Evolutionary conservation across 1,140 invertebrate genomes (phyloP).

Genomic region (Leptinotarsa lineolata): DNA sequence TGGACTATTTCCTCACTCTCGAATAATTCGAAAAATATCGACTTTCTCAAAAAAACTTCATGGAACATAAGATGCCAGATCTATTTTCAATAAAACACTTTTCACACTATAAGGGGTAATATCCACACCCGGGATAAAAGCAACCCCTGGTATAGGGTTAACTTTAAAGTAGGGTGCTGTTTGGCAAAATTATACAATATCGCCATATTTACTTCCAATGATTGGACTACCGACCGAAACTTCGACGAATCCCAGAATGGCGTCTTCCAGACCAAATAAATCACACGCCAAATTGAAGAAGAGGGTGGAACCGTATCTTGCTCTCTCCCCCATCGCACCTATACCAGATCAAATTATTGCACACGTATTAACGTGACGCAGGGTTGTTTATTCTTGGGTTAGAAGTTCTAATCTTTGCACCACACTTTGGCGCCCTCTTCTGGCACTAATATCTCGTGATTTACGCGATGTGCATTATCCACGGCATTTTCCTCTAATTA

Average conservation of each 20-base stretch:
- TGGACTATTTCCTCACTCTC: no score
- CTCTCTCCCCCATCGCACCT: not conserved
- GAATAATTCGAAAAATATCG: no score
- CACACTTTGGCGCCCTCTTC: not conserved
- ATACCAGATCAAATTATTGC: not conserved
- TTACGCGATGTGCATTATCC: constrained; percentile 2
- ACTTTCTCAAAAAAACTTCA: no score
- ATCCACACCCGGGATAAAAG: no score
- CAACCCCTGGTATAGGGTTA: no score
- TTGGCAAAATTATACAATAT: no score
- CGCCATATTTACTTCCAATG: no score
- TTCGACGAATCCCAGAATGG: not conserved
- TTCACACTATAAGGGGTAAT: no score
- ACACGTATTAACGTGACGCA: not conserved
- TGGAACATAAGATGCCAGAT: no score
- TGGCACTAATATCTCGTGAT: constrained; percentile 1
- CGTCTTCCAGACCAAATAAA: not conserved
- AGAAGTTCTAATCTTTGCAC: not conserved
- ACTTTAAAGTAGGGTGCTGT: no score
- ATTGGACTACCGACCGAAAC: not conserved
- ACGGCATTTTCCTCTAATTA: not conserved
- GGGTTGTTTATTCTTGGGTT: constrained; percentile 8
- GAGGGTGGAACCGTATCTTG: not conserved
- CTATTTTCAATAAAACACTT: no score
- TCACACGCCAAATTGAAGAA: not conserved